A percentile compares a stretch with the other conserved stretches of the same genome.
phyloP scores from a whole-genome alignment of 35 echinoderm and acorn worm species.

The Ophioderma brevispina region DNA sequence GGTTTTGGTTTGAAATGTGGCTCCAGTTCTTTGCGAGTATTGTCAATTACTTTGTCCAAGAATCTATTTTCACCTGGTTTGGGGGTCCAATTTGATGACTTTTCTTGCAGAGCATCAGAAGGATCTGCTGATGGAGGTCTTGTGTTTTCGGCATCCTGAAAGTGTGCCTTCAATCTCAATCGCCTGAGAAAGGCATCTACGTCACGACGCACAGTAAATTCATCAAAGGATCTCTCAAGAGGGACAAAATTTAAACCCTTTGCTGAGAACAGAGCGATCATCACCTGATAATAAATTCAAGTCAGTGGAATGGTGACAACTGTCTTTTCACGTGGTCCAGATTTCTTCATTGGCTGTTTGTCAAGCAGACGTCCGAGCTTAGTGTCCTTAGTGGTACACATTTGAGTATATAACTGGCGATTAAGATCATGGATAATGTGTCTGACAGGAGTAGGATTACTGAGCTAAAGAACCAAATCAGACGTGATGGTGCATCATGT shows the following conservation, averaged over 20 bases:
- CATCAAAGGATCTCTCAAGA: conserved; percentile 1
- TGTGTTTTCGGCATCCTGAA: background rate
- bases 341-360: background rate
- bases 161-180: background rate
- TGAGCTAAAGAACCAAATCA: background rate
- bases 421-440: background rate
- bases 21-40: background rate
- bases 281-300: background rate
- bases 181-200: background rate
- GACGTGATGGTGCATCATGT: background rate
- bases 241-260: conserved; percentile 17
- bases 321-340: background rate
- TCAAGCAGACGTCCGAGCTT: background rate
- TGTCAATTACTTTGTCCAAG: conserved; percentile 4
- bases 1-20: background rate
- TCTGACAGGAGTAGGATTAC: background rate
- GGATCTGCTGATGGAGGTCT: background rate
- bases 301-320: conserved; percentile 11
- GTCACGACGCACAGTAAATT: background rate
- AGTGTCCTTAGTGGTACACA: background rate
- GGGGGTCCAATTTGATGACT: background rate
- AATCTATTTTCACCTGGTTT: background rate
- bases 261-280: background rate
- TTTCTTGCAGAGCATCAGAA: background rate
- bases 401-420: background rate